A percentile compares a stretch with the other conserved stretches of the same genome.
Evolutionary conservation across 1,140 invertebrate species (phyloP).

Genomic region (Epicauta chinensis): DNA sequence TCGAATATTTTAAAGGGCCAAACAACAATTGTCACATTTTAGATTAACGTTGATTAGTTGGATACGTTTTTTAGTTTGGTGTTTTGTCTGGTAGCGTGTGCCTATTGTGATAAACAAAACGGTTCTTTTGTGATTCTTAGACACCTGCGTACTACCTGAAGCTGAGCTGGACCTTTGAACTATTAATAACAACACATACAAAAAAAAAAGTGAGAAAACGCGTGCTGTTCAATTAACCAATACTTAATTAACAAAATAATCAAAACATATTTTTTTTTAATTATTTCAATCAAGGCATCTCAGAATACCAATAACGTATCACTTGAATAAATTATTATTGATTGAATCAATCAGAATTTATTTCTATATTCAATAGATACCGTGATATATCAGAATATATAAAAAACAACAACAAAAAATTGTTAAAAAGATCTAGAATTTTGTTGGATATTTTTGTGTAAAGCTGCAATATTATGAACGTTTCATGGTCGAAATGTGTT

Average conservation of each 20-base stretch:
- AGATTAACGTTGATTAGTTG: too few relatives aligned
- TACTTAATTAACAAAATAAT: too few relatives aligned
- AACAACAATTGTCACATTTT: too few relatives aligned
- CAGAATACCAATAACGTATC: too few relatives aligned
- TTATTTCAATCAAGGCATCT: too few relatives aligned
- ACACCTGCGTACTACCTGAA: constrained; percentile 13
- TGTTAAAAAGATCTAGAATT: neutral
- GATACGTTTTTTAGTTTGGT: neutral
- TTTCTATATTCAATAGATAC: too few relatives aligned
- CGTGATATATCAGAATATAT: too few relatives aligned
- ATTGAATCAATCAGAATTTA: too few relatives aligned
- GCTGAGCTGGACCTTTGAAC: constrained; percentile 12
- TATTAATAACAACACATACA: neutral
- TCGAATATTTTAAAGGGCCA: too few relatives aligned
- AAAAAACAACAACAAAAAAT: neutral
- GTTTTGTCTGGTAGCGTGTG: constrained; percentile 1
- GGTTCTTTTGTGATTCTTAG: neutral
- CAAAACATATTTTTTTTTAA: too few relatives aligned
- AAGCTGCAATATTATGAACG: constrained; percentile 5
- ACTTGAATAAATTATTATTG: too few relatives aligned
- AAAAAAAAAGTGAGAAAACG: constrained; percentile 5
- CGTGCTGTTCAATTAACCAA: neutral
- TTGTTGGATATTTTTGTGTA: constrained; percentile 4
- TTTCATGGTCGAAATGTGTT: constrained; percentile 13
- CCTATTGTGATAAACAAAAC: constrained; percentile 10